phyloP scores from a whole-genome alignment of 2,113 vertebrate species.

The Casuarius casuarius region DNA sequence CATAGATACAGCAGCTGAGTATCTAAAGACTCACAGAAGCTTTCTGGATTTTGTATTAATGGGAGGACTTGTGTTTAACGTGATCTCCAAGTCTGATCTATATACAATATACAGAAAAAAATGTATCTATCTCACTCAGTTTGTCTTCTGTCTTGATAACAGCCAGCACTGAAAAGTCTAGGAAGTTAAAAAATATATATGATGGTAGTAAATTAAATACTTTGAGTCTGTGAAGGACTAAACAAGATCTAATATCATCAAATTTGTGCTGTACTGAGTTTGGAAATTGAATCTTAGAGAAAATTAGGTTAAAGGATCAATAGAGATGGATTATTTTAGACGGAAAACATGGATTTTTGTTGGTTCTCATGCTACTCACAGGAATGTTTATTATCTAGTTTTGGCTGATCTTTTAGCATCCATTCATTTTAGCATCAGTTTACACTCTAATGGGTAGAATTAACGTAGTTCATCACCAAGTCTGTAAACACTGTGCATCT shows the following conservation, averaged over 20 bases:
- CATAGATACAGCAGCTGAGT: neutral
- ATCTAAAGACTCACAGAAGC: neutral
- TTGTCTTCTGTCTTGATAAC: neutral
- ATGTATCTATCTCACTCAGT: neutral
- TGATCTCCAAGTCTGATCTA: neutral
- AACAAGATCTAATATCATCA: slow-evolving; percentile 37
- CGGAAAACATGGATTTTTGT: slow-evolving; percentile 49
- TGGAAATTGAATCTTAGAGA: slow-evolving; percentile 66
- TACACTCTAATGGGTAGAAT: neutral
- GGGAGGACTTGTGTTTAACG: neutral
- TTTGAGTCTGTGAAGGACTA: slow-evolving; percentile 18
- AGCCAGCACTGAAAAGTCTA: neutral
- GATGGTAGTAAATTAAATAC: neutral
- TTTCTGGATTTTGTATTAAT: neutral
- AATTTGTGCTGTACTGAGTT: slow-evolving; percentile 61
- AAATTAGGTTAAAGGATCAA: slow-evolving; percentile 71
- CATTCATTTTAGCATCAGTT: neutral
- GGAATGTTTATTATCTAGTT: slow-evolving; percentile 30
- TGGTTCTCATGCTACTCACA: slow-evolving; percentile 49
- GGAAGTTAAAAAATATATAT: neutral
- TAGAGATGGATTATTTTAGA: slow-evolving; percentile 64
- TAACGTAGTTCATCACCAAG: neutral
- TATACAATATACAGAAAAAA: neutral
- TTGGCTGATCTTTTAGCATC: neutral
- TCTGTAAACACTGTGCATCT: neutral